Conservation (phyloP, 2,113 vertebrate genomes). For the Zingel zingel region DNA sequence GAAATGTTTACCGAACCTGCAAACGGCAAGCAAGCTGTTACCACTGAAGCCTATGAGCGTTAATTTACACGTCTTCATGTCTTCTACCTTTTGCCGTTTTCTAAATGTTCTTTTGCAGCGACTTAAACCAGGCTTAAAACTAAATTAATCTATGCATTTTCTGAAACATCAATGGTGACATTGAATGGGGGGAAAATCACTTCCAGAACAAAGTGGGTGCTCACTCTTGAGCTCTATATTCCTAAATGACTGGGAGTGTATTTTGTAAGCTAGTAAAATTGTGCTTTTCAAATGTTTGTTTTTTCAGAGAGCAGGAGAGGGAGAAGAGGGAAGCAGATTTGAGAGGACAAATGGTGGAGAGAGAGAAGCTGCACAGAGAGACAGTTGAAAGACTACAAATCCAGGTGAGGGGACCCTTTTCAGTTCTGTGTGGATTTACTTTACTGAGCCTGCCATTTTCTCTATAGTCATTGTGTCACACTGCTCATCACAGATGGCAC, state of each 20-base stretch:
- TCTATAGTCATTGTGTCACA: slow-evolving; percentile 22
- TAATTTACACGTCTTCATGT: no score
- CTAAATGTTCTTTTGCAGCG: no score
- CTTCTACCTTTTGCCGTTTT: no score
- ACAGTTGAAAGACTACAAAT: slow-evolving; percentile 82
- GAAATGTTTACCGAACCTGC: no score
- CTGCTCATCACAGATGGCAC: slow-evolving; percentile 64
- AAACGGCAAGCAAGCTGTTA: no score
- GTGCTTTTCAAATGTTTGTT: not conserved
- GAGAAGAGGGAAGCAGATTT: slow-evolving; percentile 86
- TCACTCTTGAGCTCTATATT: not conserved
- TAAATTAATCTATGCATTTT: no score
- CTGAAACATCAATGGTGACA: no score
- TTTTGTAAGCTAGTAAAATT: slow-evolving; percentile 6
- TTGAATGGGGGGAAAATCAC: no score
- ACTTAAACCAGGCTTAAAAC: no score
- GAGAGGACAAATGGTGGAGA: slow-evolving; percentile 84
- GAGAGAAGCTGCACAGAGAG: slow-evolving; percentile 83
- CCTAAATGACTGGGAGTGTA: not conserved
- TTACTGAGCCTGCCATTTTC: not conserved
- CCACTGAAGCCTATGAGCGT: no score
- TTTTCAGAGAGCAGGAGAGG: slow-evolving; percentile 85
- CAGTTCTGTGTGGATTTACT: slow-evolving; percentile 19
- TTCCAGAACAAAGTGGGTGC: no score
- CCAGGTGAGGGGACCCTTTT: slow-evolving; percentile 54